Conservation (phyloP, 1,140 invertebrate species). For the Neodiprion virginianus region DNA sequence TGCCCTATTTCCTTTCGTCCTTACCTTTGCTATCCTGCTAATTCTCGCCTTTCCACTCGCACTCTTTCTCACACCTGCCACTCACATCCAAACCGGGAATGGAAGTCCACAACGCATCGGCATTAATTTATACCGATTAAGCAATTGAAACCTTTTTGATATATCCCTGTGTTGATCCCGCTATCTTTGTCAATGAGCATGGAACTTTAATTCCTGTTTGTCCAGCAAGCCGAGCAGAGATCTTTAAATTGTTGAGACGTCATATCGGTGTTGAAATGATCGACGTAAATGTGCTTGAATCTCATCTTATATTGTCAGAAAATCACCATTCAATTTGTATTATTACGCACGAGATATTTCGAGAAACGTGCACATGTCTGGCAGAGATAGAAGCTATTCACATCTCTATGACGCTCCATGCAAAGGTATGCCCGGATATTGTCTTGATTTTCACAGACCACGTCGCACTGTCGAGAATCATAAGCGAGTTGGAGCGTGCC, state of each 20-base stretch:
- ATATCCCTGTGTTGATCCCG: constrained; percentile 27
- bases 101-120: background rate
- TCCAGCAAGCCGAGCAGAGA: constrained; percentile 36
- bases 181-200: constrained; percentile 33
- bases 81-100: no score
- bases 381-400: constrained; percentile 49
- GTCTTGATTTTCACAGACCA: constrained; percentile 45
- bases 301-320: constrained; percentile 57
- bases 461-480: constrained; percentile 53
- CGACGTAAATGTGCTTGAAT: constrained; percentile 53
- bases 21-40: background rate
- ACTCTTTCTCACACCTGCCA: no score
- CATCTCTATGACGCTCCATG: constrained; percentile 47
- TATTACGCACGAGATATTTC: constrained; percentile 58
- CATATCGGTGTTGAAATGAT: constrained; percentile 48
- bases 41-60: no score
- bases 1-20: background rate
- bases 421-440: constrained; percentile 47
- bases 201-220: constrained; percentile 30
- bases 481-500: constrained; percentile 36
- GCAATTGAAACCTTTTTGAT: constrained; percentile 29
- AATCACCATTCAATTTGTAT: constrained; percentile 49
- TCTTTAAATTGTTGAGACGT: constrained; percentile 36
- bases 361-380: constrained; percentile 50
- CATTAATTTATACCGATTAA: constrained; percentile 24